Base-by-base conservation (phyloP, 2,113 vertebrate genomes). In the Oenanthe oenanthe region DNA sequence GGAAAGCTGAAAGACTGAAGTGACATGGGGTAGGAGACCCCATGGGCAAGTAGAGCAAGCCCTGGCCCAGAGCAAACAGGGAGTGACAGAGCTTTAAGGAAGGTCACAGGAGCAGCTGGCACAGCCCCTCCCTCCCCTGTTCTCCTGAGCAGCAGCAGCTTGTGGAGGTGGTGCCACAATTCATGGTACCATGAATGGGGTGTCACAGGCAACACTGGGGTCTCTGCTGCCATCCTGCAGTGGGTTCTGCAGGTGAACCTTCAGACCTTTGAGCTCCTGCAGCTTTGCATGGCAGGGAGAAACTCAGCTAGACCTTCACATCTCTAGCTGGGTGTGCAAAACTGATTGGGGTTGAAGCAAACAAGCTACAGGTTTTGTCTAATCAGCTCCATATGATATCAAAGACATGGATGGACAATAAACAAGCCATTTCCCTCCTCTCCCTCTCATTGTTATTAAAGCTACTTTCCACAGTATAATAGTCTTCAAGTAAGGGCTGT, bases 211-310 rank as follows among this genome's bases (percentile, higher is more conserved):
- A 63, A 12, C 25, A 29, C 36, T 19, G 10, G 12, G 32, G 28
- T 26, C 48, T n/a, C 83, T 1, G 1, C 38, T 45, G 34, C 31
- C 19, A 0, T 34, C 2, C 0, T 42, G 17, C 1, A 0, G 17
- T 45, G 26, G 13, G 15, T 9, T 73, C 20, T 54, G 32, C 56
- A 71, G 32, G 25, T 73, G 11, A 42, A 42, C 17, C 83, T 43
- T 34, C 45, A 60, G 53, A 26, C 9, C 7, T 79, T 63, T 32
- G 42, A 76, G 32, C 34, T 88, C 38, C 34, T 12, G 5, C 66
- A 54, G 22, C 16, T 53, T 79, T 79, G 47, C 11, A 50, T 12
- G n/a, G 17, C 5, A 51, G 54, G 16, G 34, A 75, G 88, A 78
- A 91, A 6, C 29, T 87, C 73, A 53, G 53, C 48, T 48, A 68